Conservation (phyloP, 2,797 vertebrate genomes). For the Rhincodon typus region DNA sequence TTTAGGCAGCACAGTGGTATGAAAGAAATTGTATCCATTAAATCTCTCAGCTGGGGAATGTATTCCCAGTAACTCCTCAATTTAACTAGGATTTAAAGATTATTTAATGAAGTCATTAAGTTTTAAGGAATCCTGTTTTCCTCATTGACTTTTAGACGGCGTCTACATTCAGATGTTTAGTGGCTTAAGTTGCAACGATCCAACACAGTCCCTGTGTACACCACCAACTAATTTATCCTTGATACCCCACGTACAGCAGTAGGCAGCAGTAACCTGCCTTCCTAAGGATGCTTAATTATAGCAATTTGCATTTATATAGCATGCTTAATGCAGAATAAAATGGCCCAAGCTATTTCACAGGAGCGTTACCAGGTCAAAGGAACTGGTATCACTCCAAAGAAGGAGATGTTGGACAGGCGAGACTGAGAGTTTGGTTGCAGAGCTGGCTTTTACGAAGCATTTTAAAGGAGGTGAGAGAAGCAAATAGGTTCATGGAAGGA, state of each 20-base stretch:
- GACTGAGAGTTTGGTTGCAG: not conserved
- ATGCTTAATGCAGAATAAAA: not conserved
- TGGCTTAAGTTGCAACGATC: not conserved
- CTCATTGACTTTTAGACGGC: not conserved
- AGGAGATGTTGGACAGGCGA: not conserved
- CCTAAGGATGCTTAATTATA: not conserved
- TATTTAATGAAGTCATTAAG: constrained; percentile 32
- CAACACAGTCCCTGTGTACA: not conserved
- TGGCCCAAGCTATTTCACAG: not conserved
- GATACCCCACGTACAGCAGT: not conserved
- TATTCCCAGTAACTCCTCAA: constrained; percentile 20
- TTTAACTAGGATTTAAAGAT: constrained; percentile 22
- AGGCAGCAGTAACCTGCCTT: not conserved
- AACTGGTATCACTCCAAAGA: not conserved
- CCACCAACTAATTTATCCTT: not conserved
- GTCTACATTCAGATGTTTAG: too few species aligned
- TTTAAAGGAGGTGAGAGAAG: not conserved
- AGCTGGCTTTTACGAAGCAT: not conserved
- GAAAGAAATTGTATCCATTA: not conserved
- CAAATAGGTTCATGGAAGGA: too few species aligned
- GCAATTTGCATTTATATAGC: not conserved
- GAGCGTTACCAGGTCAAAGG: too few species aligned
- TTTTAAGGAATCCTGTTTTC: constrained; percentile 19
- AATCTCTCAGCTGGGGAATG: not conserved
- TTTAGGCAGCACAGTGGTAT: not conserved